phyloP scores from a whole-genome alignment of 2,888 invertebrate genomes.

The Linnaemya tessellans region DNA sequence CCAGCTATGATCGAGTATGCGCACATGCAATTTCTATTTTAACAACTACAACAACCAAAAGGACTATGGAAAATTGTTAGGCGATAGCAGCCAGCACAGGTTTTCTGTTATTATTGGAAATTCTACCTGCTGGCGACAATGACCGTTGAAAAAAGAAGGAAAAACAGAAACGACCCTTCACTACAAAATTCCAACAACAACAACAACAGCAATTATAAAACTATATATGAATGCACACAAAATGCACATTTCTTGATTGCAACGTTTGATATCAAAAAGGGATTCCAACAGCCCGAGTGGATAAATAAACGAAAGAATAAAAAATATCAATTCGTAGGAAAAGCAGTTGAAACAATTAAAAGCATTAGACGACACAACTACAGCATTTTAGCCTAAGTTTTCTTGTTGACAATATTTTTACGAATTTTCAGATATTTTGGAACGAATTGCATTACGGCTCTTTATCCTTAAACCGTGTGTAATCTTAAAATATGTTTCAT shows the following conservation, averaged over 20 bases:
- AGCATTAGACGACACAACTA: too few relatives aligned
- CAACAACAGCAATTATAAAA: neutral
- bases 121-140: conserved; percentile 68
- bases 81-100: conserved; percentile 4
- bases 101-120: conserved; percentile 20
- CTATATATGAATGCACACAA: neutral
- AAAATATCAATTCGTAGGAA: neutral
- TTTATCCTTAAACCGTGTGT: too few relatives aligned
- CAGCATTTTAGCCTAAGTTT: too few relatives aligned
- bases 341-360: neutral
- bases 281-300: neutral
- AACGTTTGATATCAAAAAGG: conserved; percentile 55
- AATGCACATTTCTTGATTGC: conserved; percentile 53
- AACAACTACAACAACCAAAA: conserved; percentile 2
- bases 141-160: conserved; percentile 65
- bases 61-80: conserved; percentile 41
- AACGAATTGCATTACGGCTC: too few relatives aligned
- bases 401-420: too few relatives aligned
- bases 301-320: neutral
- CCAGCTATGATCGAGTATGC: conserved; percentile 35
- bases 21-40: conserved; percentile 58
- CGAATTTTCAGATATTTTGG: too few relatives aligned
- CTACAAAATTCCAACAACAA: conserved; percentile 12
- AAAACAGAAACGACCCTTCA: conserved; percentile 20
- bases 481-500: too few relatives aligned